phyloP scores from a whole-genome alignment of 2,888 invertebrate genomes.

The Trachelus tabidus region DNA sequence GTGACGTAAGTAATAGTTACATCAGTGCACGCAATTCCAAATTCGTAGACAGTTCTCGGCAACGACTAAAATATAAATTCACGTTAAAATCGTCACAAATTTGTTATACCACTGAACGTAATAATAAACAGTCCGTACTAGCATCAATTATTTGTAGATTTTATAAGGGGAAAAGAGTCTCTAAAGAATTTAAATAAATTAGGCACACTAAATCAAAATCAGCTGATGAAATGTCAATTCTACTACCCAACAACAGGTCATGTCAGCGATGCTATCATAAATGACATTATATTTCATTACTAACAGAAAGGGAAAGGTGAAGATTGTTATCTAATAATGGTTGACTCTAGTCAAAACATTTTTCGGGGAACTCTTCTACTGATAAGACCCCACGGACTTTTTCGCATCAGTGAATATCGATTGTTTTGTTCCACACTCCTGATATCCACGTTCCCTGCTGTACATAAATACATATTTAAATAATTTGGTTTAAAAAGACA shows the following conservation, averaged over 20 bases:
- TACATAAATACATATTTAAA: not conserved
- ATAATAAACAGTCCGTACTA: not conserved
- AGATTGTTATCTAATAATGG: constrained; percentile 15
- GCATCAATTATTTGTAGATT: not conserved
- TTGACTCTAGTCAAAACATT: constrained; percentile 19
- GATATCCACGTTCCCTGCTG: not conserved
- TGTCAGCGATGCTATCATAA: not conserved
- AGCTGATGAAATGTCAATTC: not conserved
- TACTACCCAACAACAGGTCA: not conserved
- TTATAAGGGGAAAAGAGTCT: not conserved
- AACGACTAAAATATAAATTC: not conserved
- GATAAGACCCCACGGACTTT: constrained; percentile 18
- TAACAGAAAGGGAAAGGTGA: not conserved
- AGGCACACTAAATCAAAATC: not conserved
- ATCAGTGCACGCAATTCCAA: not conserved
- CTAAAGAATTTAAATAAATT: not conserved
- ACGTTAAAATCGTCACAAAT: not conserved
- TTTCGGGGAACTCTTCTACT: constrained; percentile 19
- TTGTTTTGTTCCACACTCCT: constrained; percentile 11
- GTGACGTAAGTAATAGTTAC: not conserved
- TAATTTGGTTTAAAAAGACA: not conserved
- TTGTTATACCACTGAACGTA: not conserved
- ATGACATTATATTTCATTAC: constrained; percentile 1
- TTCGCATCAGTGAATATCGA: constrained; percentile 15
- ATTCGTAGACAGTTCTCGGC: not conserved